Evolutionary conservation across 2,888 invertebrate genomes (phyloP), one percentile per base, ranked within the genome.

Genomic region (Diplazon laetatorius): DNA sequence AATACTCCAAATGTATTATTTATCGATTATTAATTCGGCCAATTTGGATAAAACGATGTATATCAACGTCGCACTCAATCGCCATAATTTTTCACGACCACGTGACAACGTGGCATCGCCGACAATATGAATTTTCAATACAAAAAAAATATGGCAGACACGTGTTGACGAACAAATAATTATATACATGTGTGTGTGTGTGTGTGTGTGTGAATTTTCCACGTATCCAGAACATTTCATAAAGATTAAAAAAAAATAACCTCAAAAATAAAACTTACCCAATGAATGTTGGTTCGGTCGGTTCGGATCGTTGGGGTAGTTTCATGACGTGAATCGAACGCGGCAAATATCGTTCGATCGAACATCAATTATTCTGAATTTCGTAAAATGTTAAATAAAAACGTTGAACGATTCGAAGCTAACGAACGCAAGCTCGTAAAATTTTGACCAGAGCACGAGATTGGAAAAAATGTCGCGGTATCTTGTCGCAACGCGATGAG

Each of bases 341-440:
- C 2, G 8, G 30, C 30, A 30, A n/a, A 30, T 3, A 6, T 14
- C 9, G n/a, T 14, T 4, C 1, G n/a, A 1, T 14, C 14, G 30
- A 35, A 1, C n/a, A n/a, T n/a, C n/a, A n/a, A n/a, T n/a, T n/a
- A 37, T 37, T 6, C 9, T 6, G 6, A 37, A 37, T 37, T 37
- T 37, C 6, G 9, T 37, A 37, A n/a, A n/a, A 42, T 42, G 2
- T 3, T 42, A 2, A 12, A 12, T 42, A 42, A 44, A 42, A 44
- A 44, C 35, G 10, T 46, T 22, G 46, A 42, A 37, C 59, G 22
- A 25, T 9, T 25, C 5, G 8, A n/a, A 18, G 42, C 76, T 81
- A 82, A 4, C 80, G 85, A 80, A 85, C 81, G 69, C 79, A 80
- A 35, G 79, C 79, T 68, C 83, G 83, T 35, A 82, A 69, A 71